phyloP scores from a whole-genome alignment of 2,113 vertebrate genomes.

The Dendropsophus ebraccatus region DNA sequence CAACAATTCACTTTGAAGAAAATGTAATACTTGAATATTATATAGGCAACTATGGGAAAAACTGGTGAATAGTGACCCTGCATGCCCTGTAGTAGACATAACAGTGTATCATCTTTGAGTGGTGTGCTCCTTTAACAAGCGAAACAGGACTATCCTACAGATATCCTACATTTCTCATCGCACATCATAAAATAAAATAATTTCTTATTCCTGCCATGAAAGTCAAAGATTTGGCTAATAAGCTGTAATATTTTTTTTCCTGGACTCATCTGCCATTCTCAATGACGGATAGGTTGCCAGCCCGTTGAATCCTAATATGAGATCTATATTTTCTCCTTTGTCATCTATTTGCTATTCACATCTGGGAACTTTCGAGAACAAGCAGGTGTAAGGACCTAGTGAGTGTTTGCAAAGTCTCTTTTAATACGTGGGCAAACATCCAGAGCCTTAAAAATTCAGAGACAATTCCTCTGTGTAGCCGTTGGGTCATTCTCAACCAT shows the following conservation, averaged over 20 bases:
- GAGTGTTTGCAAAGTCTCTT: conserved; percentile 47
- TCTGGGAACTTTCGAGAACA: conserved; percentile 21
- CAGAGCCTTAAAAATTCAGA: conserved; percentile 40
- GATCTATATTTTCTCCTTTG: not conserved
- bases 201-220: not conserved
- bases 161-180: not conserved
- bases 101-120: not conserved
- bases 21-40: too few relatives aligned
- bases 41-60: too few relatives aligned
- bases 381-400: conserved; percentile 50
- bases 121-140: not conserved
- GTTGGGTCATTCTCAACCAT: conserved; percentile 37
- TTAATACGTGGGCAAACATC: conserved; percentile 54
- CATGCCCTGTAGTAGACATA: not conserved
- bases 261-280: not conserved
- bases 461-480: conserved; percentile 38
- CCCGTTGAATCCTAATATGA: not conserved
- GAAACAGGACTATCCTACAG: not conserved
- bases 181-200: not conserved
- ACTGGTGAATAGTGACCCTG: too few relatives aligned
- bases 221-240: conserved; percentile 27
- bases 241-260: not conserved
- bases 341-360: conserved; percentile 20
- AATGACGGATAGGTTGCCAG: not conserved
- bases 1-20: too few relatives aligned